Evolutionary conservation across 2,113 vertebrate species (phyloP), one percentile per base, ranked within the genome.

Genomic region (Varanus komodoensis): DNA sequence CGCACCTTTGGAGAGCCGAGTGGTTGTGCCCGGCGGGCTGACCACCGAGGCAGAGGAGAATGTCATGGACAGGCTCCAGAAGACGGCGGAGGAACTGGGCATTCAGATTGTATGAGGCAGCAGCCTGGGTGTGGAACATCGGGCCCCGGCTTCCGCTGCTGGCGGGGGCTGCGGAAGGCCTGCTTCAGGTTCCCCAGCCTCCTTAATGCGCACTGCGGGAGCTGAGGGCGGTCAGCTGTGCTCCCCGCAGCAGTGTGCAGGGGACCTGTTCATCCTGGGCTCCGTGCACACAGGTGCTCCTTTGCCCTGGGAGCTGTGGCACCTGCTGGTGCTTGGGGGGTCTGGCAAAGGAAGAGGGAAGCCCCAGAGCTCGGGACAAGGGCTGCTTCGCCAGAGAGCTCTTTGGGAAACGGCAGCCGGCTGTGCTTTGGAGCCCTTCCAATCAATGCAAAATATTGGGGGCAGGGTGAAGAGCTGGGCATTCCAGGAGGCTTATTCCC

Each of bases 1-100:
- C 71, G 94, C 94, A 0, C 91, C 94, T 17, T 91, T 97, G 0
- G 96, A 93, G 90, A 93, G 93, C 93, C 91, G 83, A 32, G 86
- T 54, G 0, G 73, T 69, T 0, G 80, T 29, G 3, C 9, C 94
- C 0, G 2, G 71, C 0, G 38, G 89, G 44, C 82, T 90, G 52
- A 2, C 89, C 3, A 0, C 38, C 0, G 95, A 94, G 79, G 82
- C 91, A 44, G 97, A 97, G n/a, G 97, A 96, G 89, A 94, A 96
- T 0, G 93, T 98, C 86, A 96, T 98, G 96, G 96, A 97, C 91
- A 97, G 97, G 34, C 95, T 98, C 75, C 97, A 98, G 96, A 97
- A 97, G 90, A 95, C 97, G 0, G 96, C 97, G 0, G 97, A 98
- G 95, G 97, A 98, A 87, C 94, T 97, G 83, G 97, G 97, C 71